phyloP scores from a whole-genome alignment of 2,888 invertebrate species.

The Acholoe squamosa region DNA sequence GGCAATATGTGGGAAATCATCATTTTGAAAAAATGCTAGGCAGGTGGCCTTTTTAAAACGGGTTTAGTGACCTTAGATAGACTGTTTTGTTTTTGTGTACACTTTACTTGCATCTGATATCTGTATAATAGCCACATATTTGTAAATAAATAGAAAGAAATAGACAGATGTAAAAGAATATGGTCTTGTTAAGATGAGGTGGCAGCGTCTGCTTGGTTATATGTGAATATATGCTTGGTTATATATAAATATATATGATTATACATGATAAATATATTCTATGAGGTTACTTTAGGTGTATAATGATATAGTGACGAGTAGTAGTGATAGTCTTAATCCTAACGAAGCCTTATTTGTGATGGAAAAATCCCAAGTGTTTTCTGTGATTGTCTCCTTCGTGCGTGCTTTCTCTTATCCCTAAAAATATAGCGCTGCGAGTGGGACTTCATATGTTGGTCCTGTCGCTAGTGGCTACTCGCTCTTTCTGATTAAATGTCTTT shows the following conservation, averaged over 20 bases:
- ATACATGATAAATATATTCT: not conserved
- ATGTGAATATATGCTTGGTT: no score
- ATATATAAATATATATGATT: no score
- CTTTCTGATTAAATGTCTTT: not conserved
- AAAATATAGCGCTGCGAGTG: not conserved
- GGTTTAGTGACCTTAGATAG: no score
- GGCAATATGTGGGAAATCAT: no score
- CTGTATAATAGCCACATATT: constrained; percentile 4
- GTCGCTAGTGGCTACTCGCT: not conserved
- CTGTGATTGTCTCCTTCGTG: constrained; percentile 34
- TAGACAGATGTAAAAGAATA: not conserved
- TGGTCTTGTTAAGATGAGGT: not conserved
- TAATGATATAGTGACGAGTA: not conserved
- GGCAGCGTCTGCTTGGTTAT: not conserved
- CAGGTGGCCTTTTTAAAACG: no score
- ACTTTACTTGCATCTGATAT: constrained; percentile 15
- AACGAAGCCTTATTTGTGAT: constrained; percentile 50
- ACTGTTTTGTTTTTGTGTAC: constrained; percentile 3
- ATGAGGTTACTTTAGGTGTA: not conserved
- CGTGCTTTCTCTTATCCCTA: not conserved
- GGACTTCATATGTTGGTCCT: not conserved
- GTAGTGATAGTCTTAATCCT: not conserved
- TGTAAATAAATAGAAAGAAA: constrained; percentile 24
- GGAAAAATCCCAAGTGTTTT: constrained; percentile 50
- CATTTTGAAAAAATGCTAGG: no score